Conservation (phyloP, 2,888 invertebrate species). For the Lycocerus yunnanus region DNA sequence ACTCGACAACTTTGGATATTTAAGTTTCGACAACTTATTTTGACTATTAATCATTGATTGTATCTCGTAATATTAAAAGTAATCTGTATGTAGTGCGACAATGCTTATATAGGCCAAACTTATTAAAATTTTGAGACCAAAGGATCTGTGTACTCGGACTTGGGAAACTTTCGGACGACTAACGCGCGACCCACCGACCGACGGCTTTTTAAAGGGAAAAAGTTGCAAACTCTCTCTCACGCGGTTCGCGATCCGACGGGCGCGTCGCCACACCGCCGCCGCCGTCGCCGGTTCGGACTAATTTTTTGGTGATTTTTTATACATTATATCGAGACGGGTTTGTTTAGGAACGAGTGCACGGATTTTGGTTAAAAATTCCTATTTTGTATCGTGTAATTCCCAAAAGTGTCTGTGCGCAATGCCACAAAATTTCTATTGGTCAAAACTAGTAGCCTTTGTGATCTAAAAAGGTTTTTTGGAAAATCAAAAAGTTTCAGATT, state of each 20-base stretch:
- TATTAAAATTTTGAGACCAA: not conserved
- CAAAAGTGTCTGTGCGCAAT: conserved; percentile 30
- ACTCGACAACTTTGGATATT: conserved; percentile 8
- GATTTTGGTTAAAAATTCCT: conserved; percentile 17
- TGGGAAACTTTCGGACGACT: not conserved
- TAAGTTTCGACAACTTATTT: conserved; percentile 1
- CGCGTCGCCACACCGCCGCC: not conserved
- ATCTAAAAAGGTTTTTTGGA: not conserved
- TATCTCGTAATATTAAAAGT: conserved; percentile 21
- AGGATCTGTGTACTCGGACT: not conserved
- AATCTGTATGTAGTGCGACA: conserved; percentile 27
- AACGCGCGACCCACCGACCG: too few species aligned
- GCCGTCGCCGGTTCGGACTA: not conserved
- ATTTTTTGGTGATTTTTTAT: not conserved
- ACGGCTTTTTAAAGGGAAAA: not conserved
- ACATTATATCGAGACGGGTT: not conserved
- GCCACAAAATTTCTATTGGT: conserved; percentile 26
- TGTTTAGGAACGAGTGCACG: not conserved
- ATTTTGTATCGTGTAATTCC: conserved; percentile 31
- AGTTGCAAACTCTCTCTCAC: conserved; percentile 1
- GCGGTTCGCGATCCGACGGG: not conserved
- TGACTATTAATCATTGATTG: conserved; percentile 23
- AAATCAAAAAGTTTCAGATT: conserved; percentile 21
- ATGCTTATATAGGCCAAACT: conserved; percentile 27
- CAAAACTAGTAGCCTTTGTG: conserved; percentile 9